Evolutionary conservation across 2,888 invertebrate species (phyloP).

Genomic region (Ferrisia virgata): DNA sequence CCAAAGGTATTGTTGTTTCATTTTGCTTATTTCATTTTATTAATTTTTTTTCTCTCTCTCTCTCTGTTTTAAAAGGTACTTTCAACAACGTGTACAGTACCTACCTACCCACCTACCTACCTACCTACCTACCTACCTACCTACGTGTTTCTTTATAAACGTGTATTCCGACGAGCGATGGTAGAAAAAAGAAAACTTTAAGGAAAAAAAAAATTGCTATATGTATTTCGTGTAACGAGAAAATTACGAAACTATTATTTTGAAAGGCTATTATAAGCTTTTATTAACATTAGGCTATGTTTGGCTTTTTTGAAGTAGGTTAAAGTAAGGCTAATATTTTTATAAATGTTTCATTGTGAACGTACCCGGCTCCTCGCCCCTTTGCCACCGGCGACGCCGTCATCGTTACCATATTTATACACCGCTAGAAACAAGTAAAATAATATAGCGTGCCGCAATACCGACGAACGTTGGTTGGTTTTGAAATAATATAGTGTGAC

Average conservation of each 20-base stretch:
- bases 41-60: no score
- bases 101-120: background rate
- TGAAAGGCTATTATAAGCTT: conserved; percentile 24
- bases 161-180: no score
- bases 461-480: background rate
- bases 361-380: background rate
- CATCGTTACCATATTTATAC: conserved; percentile 6
- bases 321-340: conserved; percentile 25
- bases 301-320: conserved; percentile 29
- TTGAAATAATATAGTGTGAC: conserved; percentile 16
- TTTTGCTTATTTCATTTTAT: background rate
- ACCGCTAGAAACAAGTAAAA: background rate
- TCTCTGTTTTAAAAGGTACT: no score
- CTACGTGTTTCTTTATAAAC: background rate
- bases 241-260: conserved; percentile 21
- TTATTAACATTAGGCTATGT: conserved; percentile 4
- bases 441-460: background rate
- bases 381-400: no score
- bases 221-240: conserved; percentile 17
- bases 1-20: background rate
- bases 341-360: conserved; percentile 12
- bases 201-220: no score
- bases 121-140: background rate
- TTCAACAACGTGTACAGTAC: background rate
- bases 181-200: no score